Conservation (phyloP, 92 coral and sea anemone species). For the Diadumene lineata region DNA sequence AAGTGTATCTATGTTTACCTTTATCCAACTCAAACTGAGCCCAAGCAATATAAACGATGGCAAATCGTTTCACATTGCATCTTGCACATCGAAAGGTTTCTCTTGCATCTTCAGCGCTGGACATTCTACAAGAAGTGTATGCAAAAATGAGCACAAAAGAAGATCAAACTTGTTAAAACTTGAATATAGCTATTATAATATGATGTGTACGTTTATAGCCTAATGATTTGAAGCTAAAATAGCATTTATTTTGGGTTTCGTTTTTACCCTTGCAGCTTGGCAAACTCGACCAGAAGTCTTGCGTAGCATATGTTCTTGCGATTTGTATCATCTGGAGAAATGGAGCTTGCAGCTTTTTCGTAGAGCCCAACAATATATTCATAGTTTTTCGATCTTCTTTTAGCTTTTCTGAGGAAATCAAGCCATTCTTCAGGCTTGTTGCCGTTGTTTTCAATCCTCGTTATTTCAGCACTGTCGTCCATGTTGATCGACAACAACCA, state of each 20-base stretch:
- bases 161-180: not conserved
- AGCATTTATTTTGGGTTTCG: not conserved
- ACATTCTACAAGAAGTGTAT: slow-evolving; percentile 46
- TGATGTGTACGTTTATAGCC: too few relatives aligned
- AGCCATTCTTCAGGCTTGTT: slow-evolving; percentile 92
- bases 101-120: slow-evolving; percentile 84
- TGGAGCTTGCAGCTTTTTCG: slow-evolving; percentile 68
- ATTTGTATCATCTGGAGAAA: slow-evolving; percentile 78
- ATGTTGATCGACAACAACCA: slow-evolving; percentile 13
- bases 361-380: slow-evolving; percentile 56
- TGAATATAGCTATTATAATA: not conserved
- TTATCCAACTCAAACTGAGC: slow-evolving; percentile 90
- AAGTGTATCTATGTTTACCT: slow-evolving; percentile 46
- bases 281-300: slow-evolving; percentile 84
- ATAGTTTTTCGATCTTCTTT: slow-evolving; percentile 44
- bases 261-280: slow-evolving; percentile 90
- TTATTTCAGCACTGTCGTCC: slow-evolving; percentile 31
- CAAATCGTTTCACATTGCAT: slow-evolving; percentile 88
- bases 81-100: slow-evolving; percentile 86
- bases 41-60: slow-evolving; percentile 94
- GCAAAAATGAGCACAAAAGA: not conserved
- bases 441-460: slow-evolving; percentile 59
- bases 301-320: slow-evolving; percentile 77
- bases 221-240: too few relatives aligned
- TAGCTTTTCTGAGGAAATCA: slow-evolving; percentile 47